Conservation (phyloP, 2,113 vertebrate genomes). For the Xerus inauris region DNA sequence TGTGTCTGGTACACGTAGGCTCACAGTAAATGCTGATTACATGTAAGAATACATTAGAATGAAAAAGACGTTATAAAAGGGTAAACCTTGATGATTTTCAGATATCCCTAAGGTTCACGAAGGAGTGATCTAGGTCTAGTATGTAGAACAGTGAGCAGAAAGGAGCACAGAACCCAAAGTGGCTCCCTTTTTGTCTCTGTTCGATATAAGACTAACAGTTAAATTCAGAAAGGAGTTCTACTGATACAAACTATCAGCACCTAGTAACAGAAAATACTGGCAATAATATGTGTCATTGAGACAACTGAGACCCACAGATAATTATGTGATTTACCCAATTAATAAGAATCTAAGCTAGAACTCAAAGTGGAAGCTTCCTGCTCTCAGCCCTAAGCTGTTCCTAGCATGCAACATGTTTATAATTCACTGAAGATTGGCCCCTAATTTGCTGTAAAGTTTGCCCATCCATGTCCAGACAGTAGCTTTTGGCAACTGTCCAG, state of each 20-base stretch:
- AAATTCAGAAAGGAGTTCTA: constrained; percentile 22
- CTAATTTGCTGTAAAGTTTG: background rate
- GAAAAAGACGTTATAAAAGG: background rate
- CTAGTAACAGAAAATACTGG: background rate
- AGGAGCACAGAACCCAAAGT: too few relatives aligned
- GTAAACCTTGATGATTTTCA: background rate
- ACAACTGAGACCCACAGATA: background rate
- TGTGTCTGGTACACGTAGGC: background rate
- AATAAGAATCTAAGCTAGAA: background rate
- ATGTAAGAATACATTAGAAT: background rate
- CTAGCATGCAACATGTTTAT: background rate
- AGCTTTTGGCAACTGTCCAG: background rate
- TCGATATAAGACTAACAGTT: background rate
- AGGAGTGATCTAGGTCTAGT: background rate
- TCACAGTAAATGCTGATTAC: background rate
- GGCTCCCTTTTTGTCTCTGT: background rate
- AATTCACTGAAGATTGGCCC: background rate
- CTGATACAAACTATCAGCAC: background rate
- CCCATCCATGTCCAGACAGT: background rate
- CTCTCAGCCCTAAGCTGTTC: background rate
- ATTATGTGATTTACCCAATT: background rate
- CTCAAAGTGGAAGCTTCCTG: background rate
- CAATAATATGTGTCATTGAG: background rate
- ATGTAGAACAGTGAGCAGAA: background rate
- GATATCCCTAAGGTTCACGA: background rate